Conservation (phyloP, 2,113 vertebrate species). For the Grallaria varia region DNA sequence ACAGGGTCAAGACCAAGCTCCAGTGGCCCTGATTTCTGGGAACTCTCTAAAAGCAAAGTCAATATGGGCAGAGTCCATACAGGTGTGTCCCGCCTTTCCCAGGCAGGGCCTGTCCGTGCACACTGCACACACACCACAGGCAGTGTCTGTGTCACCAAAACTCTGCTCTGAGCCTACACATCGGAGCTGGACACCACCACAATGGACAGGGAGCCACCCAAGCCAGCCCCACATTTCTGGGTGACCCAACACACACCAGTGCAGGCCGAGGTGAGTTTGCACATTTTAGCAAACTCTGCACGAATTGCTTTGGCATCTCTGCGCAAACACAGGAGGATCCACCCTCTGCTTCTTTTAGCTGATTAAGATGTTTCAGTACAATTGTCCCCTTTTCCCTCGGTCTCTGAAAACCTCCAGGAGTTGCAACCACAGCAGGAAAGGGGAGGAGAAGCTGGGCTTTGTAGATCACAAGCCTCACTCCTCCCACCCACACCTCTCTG, state of each 20-base stretch:
- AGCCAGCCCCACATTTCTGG: rapidly evolving
- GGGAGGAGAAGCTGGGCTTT: neutral
- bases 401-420: neutral
- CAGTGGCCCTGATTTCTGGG: neutral
- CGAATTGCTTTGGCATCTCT: neutral
- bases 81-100: neutral
- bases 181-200: neutral
- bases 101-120: neutral
- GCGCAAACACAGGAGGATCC: neutral
- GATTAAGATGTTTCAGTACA: neutral
- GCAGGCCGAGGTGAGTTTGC: neutral
- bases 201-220: rapidly evolving
- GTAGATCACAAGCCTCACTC: neutral
- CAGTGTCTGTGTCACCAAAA: neutral
- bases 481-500: neutral
- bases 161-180: neutral
- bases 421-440: neutral
- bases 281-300: neutral
- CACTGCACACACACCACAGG: neutral
- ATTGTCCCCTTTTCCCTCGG: neutral
- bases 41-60: neutral
- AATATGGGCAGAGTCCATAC: rapidly evolving
- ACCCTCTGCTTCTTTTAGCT: neutral
- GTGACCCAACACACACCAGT: neutral
- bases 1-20: neutral